phyloP scores from a whole-genome alignment of 2,797 vertebrate genomes.

The Danio albolineatus region DNA sequence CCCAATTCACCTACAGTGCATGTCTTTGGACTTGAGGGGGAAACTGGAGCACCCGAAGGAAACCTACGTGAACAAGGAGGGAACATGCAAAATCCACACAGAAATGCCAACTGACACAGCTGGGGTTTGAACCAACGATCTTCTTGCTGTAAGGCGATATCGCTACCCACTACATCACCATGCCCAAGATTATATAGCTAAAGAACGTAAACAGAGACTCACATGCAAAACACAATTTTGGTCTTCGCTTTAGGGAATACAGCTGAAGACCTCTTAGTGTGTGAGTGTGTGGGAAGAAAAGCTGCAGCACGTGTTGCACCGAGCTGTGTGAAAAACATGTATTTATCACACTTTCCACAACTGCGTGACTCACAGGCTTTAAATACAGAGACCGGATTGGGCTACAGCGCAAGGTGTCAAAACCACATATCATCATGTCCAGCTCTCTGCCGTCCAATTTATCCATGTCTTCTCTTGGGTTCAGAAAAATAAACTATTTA shows the following conservation, averaged over 20 bases:
- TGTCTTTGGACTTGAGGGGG: too few relatives aligned
- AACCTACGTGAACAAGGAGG: too few relatives aligned
- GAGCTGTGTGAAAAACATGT: conserved; percentile 37
- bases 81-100: too few relatives aligned
- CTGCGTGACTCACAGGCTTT: conserved; percentile 44
- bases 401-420: conserved; percentile 21
- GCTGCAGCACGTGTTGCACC: conserved; percentile 23
- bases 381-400: conserved; percentile 22
- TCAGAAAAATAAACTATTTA: neutral
- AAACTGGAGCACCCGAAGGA: too few relatives aligned
- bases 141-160: too few relatives aligned
- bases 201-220: conserved; percentile 14
- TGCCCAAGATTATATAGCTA: neutral
- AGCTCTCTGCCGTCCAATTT: neutral
- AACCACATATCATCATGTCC: conserved; percentile 8
- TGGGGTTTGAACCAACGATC: too few relatives aligned
- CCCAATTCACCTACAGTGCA: too few relatives aligned
- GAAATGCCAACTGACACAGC: too few relatives aligned
- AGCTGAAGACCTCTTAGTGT: conserved; percentile 39
- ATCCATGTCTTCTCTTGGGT: neutral
- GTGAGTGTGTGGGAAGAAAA: conserved; percentile 33
- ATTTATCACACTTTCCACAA: conserved; percentile 46
- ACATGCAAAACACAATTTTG: conserved; percentile 31
- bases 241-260: conserved; percentile 23
- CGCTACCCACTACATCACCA: too few relatives aligned